Conservation (phyloP, 2,113 vertebrate species). For the Baryphthengus martii region DNA sequence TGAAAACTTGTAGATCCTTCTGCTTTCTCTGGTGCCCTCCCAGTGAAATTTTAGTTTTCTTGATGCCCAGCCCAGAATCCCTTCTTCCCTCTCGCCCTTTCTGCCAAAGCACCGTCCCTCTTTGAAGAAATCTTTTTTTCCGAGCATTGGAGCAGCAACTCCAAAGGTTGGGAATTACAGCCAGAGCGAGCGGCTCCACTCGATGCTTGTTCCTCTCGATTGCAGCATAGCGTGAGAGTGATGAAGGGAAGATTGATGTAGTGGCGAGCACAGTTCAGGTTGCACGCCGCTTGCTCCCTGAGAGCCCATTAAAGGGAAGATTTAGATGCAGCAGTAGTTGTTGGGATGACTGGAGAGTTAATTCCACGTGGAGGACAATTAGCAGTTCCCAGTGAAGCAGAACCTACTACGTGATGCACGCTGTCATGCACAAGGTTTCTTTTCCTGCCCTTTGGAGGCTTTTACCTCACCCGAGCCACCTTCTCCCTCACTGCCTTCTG, state of each 20-base stretch:
- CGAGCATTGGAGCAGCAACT: neutral
- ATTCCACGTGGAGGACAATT: constrained; percentile 25
- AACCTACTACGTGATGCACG: fast-evolving
- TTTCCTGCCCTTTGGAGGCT: neutral
- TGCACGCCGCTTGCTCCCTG: neutral
- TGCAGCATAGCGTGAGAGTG: neutral
- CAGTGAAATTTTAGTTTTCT: neutral
- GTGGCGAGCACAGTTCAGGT: neutral
- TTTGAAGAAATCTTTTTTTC: neutral
- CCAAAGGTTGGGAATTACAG: neutral
- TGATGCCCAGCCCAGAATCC: neutral
- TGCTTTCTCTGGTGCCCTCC: neutral
- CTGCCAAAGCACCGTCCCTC: neutral
- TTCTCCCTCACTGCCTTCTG: neutral
- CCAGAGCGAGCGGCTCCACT: neutral
- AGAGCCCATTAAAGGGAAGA: constrained; percentile 16
- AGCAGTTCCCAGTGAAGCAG: constrained; percentile 13
- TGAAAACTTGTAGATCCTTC: neutral
- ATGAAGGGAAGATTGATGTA: constrained; percentile 24
- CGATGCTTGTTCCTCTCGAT: neutral
- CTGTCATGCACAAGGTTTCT: neutral
- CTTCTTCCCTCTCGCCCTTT: neutral
- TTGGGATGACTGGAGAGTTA: neutral
- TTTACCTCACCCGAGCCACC: neutral
- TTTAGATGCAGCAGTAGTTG: neutral